Conservation (phyloP, 1,140 invertebrate species). For the Drosophila ohnishii region DNA sequence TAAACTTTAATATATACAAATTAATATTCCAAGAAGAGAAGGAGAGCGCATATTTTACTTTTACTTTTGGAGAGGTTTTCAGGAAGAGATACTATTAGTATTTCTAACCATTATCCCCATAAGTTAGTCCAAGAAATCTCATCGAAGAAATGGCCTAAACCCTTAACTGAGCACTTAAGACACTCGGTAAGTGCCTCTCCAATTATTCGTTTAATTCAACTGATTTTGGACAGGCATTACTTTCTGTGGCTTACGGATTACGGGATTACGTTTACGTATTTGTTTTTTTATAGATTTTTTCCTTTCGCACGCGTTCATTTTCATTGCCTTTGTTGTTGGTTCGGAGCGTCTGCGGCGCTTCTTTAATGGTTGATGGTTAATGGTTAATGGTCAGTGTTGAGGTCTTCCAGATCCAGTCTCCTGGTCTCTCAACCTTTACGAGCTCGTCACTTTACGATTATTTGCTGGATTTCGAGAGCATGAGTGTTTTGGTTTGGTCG, state of each 20-base stretch:
- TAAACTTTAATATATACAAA: constrained; percentile 1
- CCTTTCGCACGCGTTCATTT: constrained; percentile 64
- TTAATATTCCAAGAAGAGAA: neutral
- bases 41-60: no score
- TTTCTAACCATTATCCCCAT: no score
- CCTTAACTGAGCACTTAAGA: constrained; percentile 12
- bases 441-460: constrained; percentile 69
- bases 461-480: constrained; percentile 33
- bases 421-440: constrained; percentile 60
- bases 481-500: constrained; percentile 57
- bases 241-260: constrained; percentile 15
- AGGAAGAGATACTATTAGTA: neutral
- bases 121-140: neutral
- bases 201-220: constrained; percentile 43
- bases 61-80: neutral
- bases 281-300: constrained; percentile 49
- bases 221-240: constrained; percentile 21
- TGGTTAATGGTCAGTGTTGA: constrained; percentile 46
- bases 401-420: constrained; percentile 31
- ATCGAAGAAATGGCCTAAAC: neutral
- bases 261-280: constrained; percentile 33
- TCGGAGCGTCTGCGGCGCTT: constrained; percentile 60
- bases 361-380: constrained; percentile 64
- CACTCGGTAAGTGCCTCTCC: neutral
- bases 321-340: constrained; percentile 44